These are phyloP conservation scores for Trinorchestia longiramus DNA, from an alignment of 1,140 invertebrate genomes.

Conservation along the genomic window DNA sequence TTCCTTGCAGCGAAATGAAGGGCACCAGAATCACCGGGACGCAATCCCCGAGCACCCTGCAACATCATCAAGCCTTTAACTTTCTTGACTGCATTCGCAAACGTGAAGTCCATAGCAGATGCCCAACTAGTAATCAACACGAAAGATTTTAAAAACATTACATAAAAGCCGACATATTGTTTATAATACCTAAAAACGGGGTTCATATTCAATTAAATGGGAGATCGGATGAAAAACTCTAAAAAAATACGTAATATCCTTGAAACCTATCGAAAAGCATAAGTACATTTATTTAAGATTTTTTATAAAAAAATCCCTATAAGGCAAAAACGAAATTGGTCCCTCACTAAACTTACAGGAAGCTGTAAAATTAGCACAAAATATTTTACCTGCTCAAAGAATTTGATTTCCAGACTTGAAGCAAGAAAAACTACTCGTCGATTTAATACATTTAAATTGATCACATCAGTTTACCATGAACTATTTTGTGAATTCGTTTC, in stretches of 20 bases:
- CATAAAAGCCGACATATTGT: not conserved
- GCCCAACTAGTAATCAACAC: not conserved
- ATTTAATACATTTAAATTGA: not conserved
- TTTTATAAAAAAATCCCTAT: not conserved
- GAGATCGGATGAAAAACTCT: not conserved
- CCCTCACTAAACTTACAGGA: not conserved
- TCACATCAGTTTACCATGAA: not conserved
- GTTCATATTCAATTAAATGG: not conserved
- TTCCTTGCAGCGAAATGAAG: not conserved
- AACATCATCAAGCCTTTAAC: constrained; percentile 47
- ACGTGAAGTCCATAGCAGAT: not conserved
- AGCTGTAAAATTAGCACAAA: no score
- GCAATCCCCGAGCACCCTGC: constrained; percentile 14
- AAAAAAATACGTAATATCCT: not conserved
- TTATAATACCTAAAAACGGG: not conserved
- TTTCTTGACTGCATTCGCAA: not conserved
- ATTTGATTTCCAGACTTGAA: not conserved
- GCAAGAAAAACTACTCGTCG: not conserved
- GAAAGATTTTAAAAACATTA: not conserved
- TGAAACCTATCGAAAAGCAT: not conserved
- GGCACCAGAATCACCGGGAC: not conserved
- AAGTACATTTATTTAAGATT: not conserved
- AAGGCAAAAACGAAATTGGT: not conserved
- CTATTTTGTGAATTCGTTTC: no score
- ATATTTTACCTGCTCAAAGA: not conserved